phyloP scores from a whole-genome alignment of 2,113 vertebrate genomes.

The Antechinus flavipes region DNA sequence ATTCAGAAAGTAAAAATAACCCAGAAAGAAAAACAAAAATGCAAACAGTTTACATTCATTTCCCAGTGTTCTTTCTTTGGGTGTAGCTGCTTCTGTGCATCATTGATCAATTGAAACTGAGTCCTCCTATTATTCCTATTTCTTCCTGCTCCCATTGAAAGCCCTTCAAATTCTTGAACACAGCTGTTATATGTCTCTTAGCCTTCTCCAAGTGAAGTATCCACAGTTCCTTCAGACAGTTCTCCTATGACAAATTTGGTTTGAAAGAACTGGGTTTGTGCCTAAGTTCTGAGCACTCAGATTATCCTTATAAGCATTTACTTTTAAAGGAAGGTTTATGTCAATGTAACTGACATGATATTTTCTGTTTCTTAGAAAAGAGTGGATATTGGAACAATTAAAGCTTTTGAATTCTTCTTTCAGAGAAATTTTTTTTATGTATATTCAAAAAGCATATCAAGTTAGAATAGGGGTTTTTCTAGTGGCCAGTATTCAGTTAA shows the following conservation, averaged over 20 bases:
- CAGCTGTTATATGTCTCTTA: neutral
- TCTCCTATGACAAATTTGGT: neutral
- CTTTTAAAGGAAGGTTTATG: neutral
- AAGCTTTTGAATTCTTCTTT: neutral
- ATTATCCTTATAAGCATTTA: neutral
- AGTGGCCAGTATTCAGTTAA: conserved; percentile 22
- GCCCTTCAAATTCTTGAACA: neutral
- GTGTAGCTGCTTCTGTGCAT: no score
- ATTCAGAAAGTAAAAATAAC: no score
- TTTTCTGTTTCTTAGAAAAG: conserved; percentile 31
- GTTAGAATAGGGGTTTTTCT: conserved; percentile 22
- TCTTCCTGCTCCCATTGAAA: neutral
- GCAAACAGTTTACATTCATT: no score
- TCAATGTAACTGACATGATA: conserved; percentile 1
- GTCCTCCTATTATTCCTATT: neutral
- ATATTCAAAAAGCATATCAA: neutral
- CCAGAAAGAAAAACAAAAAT: no score
- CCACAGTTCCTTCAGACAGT: neutral
- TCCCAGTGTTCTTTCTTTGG: no score
- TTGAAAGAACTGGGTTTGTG: neutral
- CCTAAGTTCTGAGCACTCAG: neutral
- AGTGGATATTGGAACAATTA: neutral
- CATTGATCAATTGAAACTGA: no score
- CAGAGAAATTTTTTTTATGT: neutral
- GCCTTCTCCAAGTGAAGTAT: neutral